Evolutionary conservation across 2,113 vertebrate species (phyloP), one percentile per base, ranked within the genome.

Genomic region (Sylvilagus bachmani): DNA sequence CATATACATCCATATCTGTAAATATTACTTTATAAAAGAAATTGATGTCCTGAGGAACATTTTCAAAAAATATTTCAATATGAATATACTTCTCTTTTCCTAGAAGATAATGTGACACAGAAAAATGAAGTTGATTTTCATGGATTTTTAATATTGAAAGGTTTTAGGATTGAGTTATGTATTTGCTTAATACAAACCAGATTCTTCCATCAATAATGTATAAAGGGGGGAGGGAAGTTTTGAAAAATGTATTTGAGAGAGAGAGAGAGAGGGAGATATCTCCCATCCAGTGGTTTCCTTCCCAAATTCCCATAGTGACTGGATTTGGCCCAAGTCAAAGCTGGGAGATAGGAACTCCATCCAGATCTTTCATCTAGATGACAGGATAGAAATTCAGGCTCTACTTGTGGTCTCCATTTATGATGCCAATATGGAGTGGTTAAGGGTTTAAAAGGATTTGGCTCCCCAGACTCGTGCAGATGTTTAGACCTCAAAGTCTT

Each of bases 1-100:
- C 22, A 73, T 94, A 71, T 93, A 93, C 51, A 95, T n/a, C 81
- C 71, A 86, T 31, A 38, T 84, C 38, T 85, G 10, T 61, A 77
- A 91, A 91, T 87, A 67, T 38, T 70, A 29, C 58, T 92, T 92
- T 96, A 82, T 85, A 93, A 93, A 96, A 87, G 21, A 88, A 71
- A 24, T 70, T 90, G 58, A 87, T 88, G 14, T 96, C 82, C 51
- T 73, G 10, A 92, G 88, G 64, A 93, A 85, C 14, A 73, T 92
- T 96, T 93, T 86, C 73, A 94, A 58, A 86, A 93, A 8, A 29
- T 87, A 78, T 44, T 82, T 90, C 78, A 74, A 89, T 71, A 77
- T 91, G 29, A 87, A 62, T 80, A 62, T 91, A 73, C 91, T 93
- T 93, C 8, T 89, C 3, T 96, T 91, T 92, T 19, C 49, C 7